These are phyloP conservation scores for Acleris emargana DNA, from an alignment of 2,888 invertebrate species.

Conservation along the genomic window DNA sequence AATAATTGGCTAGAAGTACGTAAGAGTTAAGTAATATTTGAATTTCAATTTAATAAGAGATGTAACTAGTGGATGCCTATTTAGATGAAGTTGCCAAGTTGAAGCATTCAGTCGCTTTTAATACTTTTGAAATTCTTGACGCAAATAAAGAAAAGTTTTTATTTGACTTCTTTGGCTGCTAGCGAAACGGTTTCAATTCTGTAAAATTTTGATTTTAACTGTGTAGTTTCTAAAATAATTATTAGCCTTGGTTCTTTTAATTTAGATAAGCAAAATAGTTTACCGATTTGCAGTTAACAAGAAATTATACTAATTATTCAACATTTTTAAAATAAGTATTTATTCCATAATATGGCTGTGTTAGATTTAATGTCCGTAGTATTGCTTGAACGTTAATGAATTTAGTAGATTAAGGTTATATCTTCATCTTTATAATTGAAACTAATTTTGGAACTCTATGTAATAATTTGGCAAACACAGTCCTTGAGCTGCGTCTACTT, in stretches of 20 bases:
- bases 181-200: no score
- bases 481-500: background rate
- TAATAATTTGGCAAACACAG: background rate
- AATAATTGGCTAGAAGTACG: background rate
- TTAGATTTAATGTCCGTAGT: slow-evolving; percentile 37
- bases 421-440: slow-evolving; percentile 1
- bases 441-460: background rate
- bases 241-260: no score
- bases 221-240: no score
- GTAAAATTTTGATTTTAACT: no score
- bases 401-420: slow-evolving; percentile 29
- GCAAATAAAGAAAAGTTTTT: no score
- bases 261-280: no score
- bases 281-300: no score
- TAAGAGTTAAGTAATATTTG: background rate
- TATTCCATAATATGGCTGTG: slow-evolving; percentile 40
- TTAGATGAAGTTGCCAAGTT: slow-evolving; percentile 1
- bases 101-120: background rate
- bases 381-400: slow-evolving; percentile 30
- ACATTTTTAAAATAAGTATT: slow-evolving; percentile 23
- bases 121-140: background rate
- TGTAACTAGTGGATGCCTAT: slow-evolving; percentile 2
- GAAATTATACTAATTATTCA: no score
- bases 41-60: background rate
- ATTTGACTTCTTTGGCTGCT: no score